Base-by-base conservation (phyloP, 2,113 vertebrate genomes). In the Oncorhynchus gorbuscha region DNA sequence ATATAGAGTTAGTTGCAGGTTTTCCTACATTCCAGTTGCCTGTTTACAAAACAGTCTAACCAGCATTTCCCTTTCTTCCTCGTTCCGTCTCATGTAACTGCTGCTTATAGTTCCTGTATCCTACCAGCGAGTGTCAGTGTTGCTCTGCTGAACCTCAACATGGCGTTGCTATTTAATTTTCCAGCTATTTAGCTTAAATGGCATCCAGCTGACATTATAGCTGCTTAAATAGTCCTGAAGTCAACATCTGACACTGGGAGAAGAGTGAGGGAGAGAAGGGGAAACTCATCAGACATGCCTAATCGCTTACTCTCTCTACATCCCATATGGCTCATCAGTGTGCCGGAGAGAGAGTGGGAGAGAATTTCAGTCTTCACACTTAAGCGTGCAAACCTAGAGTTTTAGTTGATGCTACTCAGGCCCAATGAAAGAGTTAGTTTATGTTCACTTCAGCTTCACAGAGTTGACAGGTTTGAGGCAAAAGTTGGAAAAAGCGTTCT, bases 41-140 rank as follows among this genome's bases (percentile, higher is more conserved):
- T 9, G 39, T 45, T 45, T 45, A 9, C 39, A 11, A 45, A 45
- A 45, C 39, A 45, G 2, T 45, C 39, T 11, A 11, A 45, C 39
- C 39, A 45, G 8, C 39, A 11, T 45, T 45, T 2, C 39, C 5
- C 14, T 55, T 14, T 55, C 16, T 3, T 51, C 35, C 35, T 39
- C 13, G 0, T 55, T 55, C 49, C 4, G 51, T 55, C 51, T 14
- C 12, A 5, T 55, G 12, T 55, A 14, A 55, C 14, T 16, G 51
- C 51, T 18, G 16, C 13, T 18, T 18, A 87, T 69, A 87, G 76
- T 90, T 71, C 45, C 14, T 28, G 13, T 30, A n/a, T 69, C 3
- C 35, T 28, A 73, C 90, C 93, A 93, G 72, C 48, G 70, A 91
- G 91, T 91, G 93, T 85, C 91, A 84, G 88, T 92, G 87, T 74